Conservation (phyloP, 2,113 vertebrate species). For the Panthera leo region DNA sequence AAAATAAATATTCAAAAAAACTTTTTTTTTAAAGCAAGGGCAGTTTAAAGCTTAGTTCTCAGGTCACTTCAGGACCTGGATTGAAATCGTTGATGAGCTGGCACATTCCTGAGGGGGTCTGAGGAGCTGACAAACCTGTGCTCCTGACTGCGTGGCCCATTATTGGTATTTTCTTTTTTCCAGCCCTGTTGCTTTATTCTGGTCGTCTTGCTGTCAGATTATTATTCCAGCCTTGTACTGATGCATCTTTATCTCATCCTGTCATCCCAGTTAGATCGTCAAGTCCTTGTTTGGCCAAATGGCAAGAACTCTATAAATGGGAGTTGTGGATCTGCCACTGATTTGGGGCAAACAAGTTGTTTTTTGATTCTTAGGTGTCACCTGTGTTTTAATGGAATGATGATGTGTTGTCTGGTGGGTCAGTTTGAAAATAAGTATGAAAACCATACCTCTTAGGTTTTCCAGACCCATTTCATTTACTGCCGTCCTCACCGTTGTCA, state of each 20-base stretch:
- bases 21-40: neutral
- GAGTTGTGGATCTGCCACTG: neutral
- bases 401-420: neutral
- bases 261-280: neutral
- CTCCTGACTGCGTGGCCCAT: neutral
- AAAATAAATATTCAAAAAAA: too few species aligned
- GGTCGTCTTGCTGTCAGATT: neutral
- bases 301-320: neutral
- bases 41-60: neutral
- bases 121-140: neutral
- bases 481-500: neutral
- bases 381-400: neutral
- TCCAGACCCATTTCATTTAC: neutral
- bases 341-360: neutral
- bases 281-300: neutral
- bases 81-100: neutral
- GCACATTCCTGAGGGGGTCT: neutral
- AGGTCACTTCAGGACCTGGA: neutral
- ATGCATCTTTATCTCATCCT: neutral
- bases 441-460: neutral
- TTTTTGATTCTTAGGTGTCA: neutral
- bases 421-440: neutral
- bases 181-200: neutral
- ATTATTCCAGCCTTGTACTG: neutral
- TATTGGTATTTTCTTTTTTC: neutral